Evolutionary conservation across 2,888 invertebrate genomes (phyloP), one percentile per base, ranked within the genome.

Genomic region (Acanthosoma haemorrhoidale): DNA sequence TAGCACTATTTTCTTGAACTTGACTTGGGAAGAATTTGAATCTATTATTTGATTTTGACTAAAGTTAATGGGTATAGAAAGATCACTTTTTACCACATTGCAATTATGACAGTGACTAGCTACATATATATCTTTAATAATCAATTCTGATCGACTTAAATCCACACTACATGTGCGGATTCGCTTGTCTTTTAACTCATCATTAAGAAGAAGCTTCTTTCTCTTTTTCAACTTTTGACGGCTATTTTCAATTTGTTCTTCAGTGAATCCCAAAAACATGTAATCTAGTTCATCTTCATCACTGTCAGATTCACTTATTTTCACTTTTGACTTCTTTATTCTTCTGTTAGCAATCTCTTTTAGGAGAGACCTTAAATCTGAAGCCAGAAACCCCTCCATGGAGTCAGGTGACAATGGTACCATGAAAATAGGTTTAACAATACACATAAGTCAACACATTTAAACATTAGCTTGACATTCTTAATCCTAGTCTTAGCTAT

Each of bases 131-230:
- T 51, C 51, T 15, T 51, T 51, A 5, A 51, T 51, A 8, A 25
- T 21, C n/a, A 51, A 25, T 18, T 51, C 51, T n/a, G 51, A 51
- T 51, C n/a, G 25, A 51, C 25, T 51, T 51, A 51, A 51, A 51
- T 51, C 29, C 5, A 51, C 51, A 51, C 51, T 51, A 51, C 51
- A 51, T n/a, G 51, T 51, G 21, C 51, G 51, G 29, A 51, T 51
- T 51, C 51, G 51, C 25, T 51, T 51, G 29, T 51, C 51, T 25
- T 25, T 25, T 13, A 51, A 25, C 29, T 51, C 13, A 5, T 51
- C n/a, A 25, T 51, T 51, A 5, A 9, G n/a, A 6, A 51, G n/a
- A n/a, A 51, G n/a, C 25, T 51, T 51, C n/a, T n/a, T n/a, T n/a
- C 51, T 51, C 25, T 51, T 51, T n/a, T 51, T 51, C 25, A 51